These are phyloP conservation scores for Oreochromis spilurus DNA, from an alignment of 2,113 vertebrate species.

Conservation along the genomic window DNA sequence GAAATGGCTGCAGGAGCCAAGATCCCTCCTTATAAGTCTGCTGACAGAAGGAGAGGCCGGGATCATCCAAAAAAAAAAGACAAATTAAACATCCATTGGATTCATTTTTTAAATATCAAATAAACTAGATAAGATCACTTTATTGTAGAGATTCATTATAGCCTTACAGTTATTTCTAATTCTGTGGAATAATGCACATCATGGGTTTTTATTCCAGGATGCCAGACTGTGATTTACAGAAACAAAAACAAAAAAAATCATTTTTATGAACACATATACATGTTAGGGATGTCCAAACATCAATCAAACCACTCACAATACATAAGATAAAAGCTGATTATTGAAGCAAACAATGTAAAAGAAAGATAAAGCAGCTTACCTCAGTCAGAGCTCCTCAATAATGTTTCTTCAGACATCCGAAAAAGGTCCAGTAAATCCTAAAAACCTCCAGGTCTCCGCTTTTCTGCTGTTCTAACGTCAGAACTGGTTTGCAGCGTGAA, in stretches of 20 bases:
- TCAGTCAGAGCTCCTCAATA: background rate
- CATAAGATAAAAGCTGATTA: background rate
- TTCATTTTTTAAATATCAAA: background rate
- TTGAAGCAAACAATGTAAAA: background rate
- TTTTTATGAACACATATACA: background rate
- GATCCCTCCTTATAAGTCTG: conserved; percentile 32
- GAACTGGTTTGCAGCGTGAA: background rate
- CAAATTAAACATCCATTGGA: background rate
- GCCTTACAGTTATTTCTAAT: background rate
- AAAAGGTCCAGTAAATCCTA: background rate
- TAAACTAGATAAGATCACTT: background rate
- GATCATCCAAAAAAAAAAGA: background rate
- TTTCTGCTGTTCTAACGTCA: background rate
- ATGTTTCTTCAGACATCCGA: background rate
- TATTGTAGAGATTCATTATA: background rate
- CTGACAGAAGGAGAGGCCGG: conserved; percentile 27
- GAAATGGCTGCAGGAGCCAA: conserved; percentile 45
- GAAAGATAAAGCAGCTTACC: background rate
- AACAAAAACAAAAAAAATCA: background rate
- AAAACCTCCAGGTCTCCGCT: background rate
- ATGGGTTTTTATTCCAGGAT: background rate
- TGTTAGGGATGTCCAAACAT: background rate
- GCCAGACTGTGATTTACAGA: background rate
- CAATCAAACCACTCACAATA: background rate
- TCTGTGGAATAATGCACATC: background rate